Evolutionary conservation across 2,888 invertebrate species (phyloP).

Genomic region (Perithous albicinctus): DNA sequence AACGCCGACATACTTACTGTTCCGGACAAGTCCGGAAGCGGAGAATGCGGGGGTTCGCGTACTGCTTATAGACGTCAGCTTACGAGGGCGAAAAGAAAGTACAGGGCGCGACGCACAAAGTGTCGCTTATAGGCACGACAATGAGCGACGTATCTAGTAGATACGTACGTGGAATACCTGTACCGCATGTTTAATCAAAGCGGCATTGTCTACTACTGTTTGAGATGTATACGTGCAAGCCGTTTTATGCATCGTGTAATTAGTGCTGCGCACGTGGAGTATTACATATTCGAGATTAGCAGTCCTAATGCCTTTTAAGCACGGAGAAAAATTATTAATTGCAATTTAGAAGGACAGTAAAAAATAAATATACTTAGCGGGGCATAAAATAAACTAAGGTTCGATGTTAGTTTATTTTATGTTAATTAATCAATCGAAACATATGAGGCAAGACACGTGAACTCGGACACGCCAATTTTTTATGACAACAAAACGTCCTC

Average conservation of each 20-base stretch:
- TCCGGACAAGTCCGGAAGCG: not conserved
- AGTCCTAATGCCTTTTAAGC: not conserved
- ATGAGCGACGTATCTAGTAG: conserved; percentile 27
- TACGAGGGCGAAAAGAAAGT: conserved; percentile 58
- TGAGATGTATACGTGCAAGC: conserved; percentile 34
- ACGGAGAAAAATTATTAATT: not conserved
- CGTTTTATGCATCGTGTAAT: conserved; percentile 47
- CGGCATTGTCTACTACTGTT: conserved; percentile 39
- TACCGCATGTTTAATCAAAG: conserved; percentile 38
- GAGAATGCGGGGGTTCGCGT: not conserved
- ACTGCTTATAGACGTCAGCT: not conserved
- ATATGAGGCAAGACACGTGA: too few relatives aligned
- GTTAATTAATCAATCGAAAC: too few relatives aligned
- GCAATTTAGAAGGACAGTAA: too few relatives aligned
- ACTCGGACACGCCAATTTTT: too few relatives aligned
- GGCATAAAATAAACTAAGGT: too few relatives aligned
- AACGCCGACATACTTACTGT: conserved; percentile 24
- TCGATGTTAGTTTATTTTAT: too few relatives aligned
- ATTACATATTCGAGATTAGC: conserved; percentile 18
- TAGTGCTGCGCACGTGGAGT: conserved; percentile 47
- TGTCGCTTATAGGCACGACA: not conserved
- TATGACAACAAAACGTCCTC: too few relatives aligned
- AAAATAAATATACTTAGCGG: too few relatives aligned
- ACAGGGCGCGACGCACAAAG: not conserved
- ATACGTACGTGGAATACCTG: conserved; percentile 45